Evolutionary conservation across 2,797 vertebrate species (phyloP).

Genomic region (Acrocephalus scirpaceus): DNA sequence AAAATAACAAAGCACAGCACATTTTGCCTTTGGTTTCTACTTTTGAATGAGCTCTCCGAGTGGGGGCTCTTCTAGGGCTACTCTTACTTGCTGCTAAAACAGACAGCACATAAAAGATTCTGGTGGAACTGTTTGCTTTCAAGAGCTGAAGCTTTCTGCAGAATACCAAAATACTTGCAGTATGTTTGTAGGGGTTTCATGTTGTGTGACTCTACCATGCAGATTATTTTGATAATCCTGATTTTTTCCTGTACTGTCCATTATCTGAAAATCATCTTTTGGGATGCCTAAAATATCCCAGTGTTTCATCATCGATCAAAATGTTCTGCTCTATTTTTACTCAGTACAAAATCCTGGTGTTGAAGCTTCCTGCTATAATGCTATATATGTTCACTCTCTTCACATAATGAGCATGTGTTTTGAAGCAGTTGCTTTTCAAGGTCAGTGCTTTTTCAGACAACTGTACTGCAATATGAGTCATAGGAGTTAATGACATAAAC

Average conservation of each 20-base stretch:
- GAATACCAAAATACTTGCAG: background rate
- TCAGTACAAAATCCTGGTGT: conserved; percentile 46
- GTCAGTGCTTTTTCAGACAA: conserved; percentile 58
- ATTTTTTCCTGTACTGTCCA: background rate
- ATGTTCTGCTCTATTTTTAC: conserved; percentile 65
- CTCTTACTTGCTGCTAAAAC: background rate
- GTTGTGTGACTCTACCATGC: background rate
- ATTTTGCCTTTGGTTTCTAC: background rate
- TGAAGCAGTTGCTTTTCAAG: conserved; percentile 54
- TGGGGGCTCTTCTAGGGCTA: background rate
- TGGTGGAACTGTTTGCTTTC: background rate
- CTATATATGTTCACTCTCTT: conserved; percentile 60
- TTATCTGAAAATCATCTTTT: conserved; percentile 41
- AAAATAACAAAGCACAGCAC: background rate
- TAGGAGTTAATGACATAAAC: conserved; percentile 43
- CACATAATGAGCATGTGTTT: conserved; percentile 60
- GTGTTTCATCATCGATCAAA: conserved; percentile 25
- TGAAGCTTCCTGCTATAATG: conserved; percentile 59
- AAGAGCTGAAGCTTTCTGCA: background rate
- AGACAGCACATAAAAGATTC: background rate
- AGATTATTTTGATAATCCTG: background rate
- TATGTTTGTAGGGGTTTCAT: background rate
- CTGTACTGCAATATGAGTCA: conserved; percentile 56
- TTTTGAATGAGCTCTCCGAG: background rate
- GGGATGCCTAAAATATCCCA: conserved; percentile 32